Conservation (phyloP, 64 coral and sea anemone species). For the Actinia tenebrosa region DNA sequence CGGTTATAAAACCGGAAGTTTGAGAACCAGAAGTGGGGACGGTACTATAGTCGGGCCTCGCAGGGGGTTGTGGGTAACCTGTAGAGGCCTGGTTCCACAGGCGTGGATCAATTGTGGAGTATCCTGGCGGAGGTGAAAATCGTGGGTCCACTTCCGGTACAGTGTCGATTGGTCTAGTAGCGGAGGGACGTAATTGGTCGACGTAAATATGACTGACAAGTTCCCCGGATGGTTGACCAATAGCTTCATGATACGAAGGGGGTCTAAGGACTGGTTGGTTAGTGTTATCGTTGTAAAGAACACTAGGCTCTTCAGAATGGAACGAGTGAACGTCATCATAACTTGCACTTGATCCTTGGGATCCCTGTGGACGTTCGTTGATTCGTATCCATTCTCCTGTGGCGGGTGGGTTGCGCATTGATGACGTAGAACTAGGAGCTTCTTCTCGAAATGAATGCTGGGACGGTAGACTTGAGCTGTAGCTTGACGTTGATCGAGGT, state of each 20-base stretch:
- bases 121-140: conserved; percentile 25
- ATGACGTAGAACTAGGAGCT: conserved; percentile 56
- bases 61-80: conserved; percentile 8
- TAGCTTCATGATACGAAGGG: conserved; percentile 58
- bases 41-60: not conserved
- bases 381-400: conserved; percentile 30
- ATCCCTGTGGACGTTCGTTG: conserved; percentile 38
- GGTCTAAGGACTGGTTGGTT: conserved; percentile 40
- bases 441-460: conserved; percentile 91
- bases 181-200: conserved; percentile 15
- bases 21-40: not conserved
- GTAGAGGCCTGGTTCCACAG: not conserved
- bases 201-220: conserved; percentile 24
- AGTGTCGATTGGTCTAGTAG: not conserved
- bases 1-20: conserved; percentile 18
- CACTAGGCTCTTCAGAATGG: conserved; percentile 70
- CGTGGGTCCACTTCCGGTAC: not conserved
- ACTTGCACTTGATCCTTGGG: conserved; percentile 18
- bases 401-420: conserved; percentile 6
- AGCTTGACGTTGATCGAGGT: conserved; percentile 42
- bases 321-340: conserved; percentile 73
- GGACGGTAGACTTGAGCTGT: not conserved
- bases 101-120: conserved; percentile 28
- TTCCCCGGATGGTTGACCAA: not conserved
- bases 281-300: conserved; percentile 20